Evolutionary conservation across 2,113 vertebrate genomes (phyloP).

Genomic region (Paraplagusia blochii): DNA sequence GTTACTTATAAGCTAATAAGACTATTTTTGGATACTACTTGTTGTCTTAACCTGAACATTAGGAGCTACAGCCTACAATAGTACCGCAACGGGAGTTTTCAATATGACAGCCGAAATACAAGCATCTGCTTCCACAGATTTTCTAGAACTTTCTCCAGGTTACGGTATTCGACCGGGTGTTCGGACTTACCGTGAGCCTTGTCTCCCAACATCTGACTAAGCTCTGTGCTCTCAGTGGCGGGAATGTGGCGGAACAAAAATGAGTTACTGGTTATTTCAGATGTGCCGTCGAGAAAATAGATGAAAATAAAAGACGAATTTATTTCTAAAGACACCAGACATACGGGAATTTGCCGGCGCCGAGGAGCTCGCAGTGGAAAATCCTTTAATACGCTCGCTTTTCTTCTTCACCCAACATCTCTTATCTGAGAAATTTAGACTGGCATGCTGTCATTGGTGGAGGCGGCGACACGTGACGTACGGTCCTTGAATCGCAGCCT

Average conservation of each 20-base stretch:
- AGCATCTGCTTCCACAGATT: too few relatives aligned
- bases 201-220: constrained; percentile 69
- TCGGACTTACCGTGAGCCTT: constrained; percentile 68
- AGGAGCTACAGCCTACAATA: too few relatives aligned
- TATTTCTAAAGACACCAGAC: constrained; percentile 14
- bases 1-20: too few relatives aligned
- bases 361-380: constrained; percentile 44
- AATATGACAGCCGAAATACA: too few relatives aligned
- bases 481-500: constrained; percentile 4
- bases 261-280: too few relatives aligned
- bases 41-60: too few relatives aligned
- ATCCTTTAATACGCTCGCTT: constrained; percentile 34
- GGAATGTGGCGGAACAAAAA: neutral
- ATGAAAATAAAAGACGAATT: neutral
- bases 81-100: too few relatives aligned
- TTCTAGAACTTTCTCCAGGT: too few relatives aligned
- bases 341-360: constrained; percentile 12
- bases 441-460: constrained; percentile 57
- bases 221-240: constrained; percentile 7
- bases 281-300: neutral
- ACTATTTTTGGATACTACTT: too few relatives aligned
- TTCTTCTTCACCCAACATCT: constrained; percentile 44
- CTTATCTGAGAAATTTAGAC: constrained; percentile 48
- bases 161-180: neutral
- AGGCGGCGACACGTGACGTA: constrained; percentile 59